phyloP scores from a whole-genome alignment of 2,797 vertebrate genomes.

The Nannoperca obscura region DNA sequence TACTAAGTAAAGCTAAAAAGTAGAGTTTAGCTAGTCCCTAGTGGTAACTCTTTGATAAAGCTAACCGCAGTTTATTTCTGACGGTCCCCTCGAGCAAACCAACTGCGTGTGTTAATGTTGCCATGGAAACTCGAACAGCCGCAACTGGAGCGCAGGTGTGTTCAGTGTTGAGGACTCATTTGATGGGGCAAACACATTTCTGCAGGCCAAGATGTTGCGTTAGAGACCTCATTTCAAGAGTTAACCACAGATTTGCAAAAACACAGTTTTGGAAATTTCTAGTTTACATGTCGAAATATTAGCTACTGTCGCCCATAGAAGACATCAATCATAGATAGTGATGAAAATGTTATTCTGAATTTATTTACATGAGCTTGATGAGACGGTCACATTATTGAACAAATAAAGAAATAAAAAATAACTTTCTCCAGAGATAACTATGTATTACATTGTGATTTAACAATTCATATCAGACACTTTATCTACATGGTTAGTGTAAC shows the following conservation, averaged over 20 bases:
- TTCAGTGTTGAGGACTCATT: not conserved
- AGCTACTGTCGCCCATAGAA: slow-evolving; percentile 15
- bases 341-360: slow-evolving; percentile 59
- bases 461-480: slow-evolving; percentile 50
- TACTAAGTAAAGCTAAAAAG: no score
- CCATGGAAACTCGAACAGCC: slow-evolving; percentile 56
- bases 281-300: slow-evolving; percentile 47
- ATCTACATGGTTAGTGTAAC: slow-evolving; percentile 48
- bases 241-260: slow-evolving; percentile 45
- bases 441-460: slow-evolving; percentile 56
- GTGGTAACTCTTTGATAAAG: not conserved
- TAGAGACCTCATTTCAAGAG: not conserved
- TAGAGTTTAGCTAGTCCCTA: no score
- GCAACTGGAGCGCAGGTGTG: not conserved
- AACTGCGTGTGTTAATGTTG: slow-evolving; percentile 26
- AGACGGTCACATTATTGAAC: slow-evolving; percentile 56
- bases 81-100: no score
- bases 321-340: slow-evolving; percentile 20
- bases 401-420: slow-evolving; percentile 61
- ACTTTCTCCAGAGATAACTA: slow-evolving; percentile 42
- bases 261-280: slow-evolving; percentile 45
- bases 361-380: slow-evolving; percentile 63
- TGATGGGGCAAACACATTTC: not conserved
- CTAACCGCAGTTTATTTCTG: not conserved
- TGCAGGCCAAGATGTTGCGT: slow-evolving; percentile 31